Conservation (phyloP, 2,113 vertebrate species). For the Pelusios castaneus region DNA sequence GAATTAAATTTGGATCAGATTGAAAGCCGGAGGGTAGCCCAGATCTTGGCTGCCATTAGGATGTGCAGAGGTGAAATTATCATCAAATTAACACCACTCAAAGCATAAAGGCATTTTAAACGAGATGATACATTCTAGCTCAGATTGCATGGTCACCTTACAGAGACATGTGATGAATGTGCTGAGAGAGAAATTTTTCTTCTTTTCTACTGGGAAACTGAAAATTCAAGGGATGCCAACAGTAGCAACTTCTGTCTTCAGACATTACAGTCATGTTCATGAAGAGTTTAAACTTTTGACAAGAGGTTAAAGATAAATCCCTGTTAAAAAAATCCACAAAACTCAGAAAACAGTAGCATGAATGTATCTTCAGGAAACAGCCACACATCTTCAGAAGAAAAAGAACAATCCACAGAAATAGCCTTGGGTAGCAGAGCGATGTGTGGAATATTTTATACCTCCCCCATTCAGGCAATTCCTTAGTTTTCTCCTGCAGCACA, state of each 20-base stretch:
- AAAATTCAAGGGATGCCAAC: neutral
- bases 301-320: neutral
- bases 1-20: fast-evolving
- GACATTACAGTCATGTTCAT: neutral
- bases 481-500: neutral
- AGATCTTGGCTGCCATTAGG: neutral
- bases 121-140: neutral
- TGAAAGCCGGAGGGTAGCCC: neutral
- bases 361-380: neutral
- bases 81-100: neutral
- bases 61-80: neutral
- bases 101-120: neutral
- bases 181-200: neutral
- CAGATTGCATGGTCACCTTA: neutral
- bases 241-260: neutral
- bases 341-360: neutral
- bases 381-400: neutral
- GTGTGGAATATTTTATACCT: neutral
- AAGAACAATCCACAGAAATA: neutral
- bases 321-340: conserved; percentile 6
- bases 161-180: neutral
- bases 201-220: neutral
- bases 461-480: neutral
- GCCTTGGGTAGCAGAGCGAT: neutral
- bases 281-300: neutral